Conservation (phyloP, 2,888 invertebrate genomes). For the Plebejus melissa region DNA sequence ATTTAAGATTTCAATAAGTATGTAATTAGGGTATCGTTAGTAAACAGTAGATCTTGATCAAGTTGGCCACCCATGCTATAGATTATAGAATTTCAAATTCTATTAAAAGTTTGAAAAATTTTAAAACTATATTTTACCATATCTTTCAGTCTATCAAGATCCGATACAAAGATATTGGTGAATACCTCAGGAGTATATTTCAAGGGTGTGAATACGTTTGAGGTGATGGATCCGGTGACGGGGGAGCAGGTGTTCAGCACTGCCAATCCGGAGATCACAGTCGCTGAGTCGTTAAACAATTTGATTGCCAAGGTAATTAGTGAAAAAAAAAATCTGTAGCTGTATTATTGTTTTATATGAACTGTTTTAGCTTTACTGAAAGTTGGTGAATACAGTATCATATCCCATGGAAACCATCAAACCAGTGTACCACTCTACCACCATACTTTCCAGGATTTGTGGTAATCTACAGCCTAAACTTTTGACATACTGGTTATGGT, state of each 20-base stretch:
- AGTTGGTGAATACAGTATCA: no score
- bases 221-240: conserved; percentile 82
- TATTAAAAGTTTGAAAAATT: not conserved
- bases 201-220: conserved; percentile 83
- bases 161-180: conserved; percentile 67
- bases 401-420: no score
- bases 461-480: no score
- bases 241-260: conserved; percentile 87
- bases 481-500: no score
- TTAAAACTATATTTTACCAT: not conserved
- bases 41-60: no score
- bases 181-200: conserved; percentile 84
- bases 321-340: not conserved
- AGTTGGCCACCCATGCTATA: no score
- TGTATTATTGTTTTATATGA: not conserved
- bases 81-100: no score
- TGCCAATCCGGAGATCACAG: conserved; percentile 83
- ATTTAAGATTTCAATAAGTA: no score
- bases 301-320: conserved; percentile 77
- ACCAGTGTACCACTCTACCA: no score
- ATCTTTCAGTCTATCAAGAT: conserved; percentile 52
- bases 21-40: no score
- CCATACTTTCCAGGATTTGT: no score
- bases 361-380: not conserved
- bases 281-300: conserved; percentile 83